A percentile compares a stretch with the other conserved stretches of the same genome.
Conservation (phyloP, 1,140 invertebrate genomes). For the Pararge aegeria region DNA sequence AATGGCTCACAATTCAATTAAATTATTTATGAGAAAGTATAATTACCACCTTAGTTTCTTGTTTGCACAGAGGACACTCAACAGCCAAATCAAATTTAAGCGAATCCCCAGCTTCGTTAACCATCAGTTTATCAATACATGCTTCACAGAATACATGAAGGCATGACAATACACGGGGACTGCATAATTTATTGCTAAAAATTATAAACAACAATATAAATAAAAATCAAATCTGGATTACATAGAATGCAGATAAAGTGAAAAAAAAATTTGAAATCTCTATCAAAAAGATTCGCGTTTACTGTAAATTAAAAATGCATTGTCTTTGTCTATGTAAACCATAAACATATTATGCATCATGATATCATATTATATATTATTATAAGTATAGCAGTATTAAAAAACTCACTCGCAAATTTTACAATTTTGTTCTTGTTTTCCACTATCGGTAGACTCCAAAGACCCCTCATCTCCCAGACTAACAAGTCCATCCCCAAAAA, state of each 20-base stretch:
- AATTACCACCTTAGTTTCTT: constrained; percentile 86
- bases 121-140: constrained; percentile 90
- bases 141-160: constrained; percentile 95
- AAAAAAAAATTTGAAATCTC: too few relatives aligned
- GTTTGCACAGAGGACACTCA: constrained; percentile 90
- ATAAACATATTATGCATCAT: too few relatives aligned
- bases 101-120: constrained; percentile 84
- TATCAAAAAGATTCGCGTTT: too few relatives aligned
- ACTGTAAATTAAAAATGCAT: too few relatives aligned
- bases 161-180: constrained; percentile 93
- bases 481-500: constrained; percentile 74
- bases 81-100: constrained; percentile 80
- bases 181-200: constrained; percentile 86
- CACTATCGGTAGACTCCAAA: constrained; percentile 73
- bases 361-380: too few relatives aligned
- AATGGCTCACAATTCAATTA: constrained; percentile 12
- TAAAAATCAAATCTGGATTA: too few relatives aligned
- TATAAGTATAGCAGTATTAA: background rate
- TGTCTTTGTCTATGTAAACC: too few relatives aligned
- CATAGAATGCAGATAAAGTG: too few relatives aligned
- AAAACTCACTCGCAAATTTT: constrained; percentile 78
- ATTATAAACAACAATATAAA: constrained; percentile 18
- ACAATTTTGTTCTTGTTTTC: constrained; percentile 78
- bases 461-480: constrained; percentile 77
- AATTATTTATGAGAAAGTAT: constrained; percentile 20